Evolutionary conservation across 2,888 invertebrate species (phyloP).

Genomic region (Hyposoter didymator): DNA sequence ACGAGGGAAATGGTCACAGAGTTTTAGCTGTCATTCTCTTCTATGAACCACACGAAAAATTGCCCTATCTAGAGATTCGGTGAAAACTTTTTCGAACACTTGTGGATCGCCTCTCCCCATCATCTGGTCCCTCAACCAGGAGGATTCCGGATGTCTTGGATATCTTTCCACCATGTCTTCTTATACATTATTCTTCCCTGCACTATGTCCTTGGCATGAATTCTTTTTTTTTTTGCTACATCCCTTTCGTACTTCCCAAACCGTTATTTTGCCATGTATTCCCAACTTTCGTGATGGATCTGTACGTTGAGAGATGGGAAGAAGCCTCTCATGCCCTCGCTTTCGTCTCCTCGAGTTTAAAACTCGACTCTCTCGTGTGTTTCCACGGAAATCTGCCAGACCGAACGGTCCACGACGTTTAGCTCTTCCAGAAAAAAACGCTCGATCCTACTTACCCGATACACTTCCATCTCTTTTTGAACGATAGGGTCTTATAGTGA

Average conservation of each 20-base stretch:
- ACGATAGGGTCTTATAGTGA: not conserved
- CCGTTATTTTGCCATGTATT: constrained; percentile 49
- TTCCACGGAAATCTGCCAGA: constrained; percentile 8
- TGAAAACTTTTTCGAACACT: constrained; percentile 69
- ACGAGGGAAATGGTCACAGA: constrained; percentile 11
- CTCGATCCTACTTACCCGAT: constrained; percentile 9
- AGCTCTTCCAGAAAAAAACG: constrained; percentile 15
- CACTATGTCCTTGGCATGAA: constrained; percentile 52
- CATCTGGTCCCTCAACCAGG: constrained; percentile 53
- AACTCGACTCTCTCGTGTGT: constrained; percentile 21
- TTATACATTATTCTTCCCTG: constrained; percentile 13
- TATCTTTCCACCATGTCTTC: constrained; percentile 24
- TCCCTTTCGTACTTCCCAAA: constrained; percentile 21
- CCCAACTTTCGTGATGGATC: constrained; percentile 63
- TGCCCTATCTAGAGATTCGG: constrained; percentile 44
- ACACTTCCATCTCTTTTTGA: constrained; percentile 6
- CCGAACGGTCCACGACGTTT: not conserved
- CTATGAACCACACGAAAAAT: constrained; percentile 22
- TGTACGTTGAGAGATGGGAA: constrained; percentile 42
- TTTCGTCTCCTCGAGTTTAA: constrained; percentile 44
- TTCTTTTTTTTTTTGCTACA: constrained; percentile 62
- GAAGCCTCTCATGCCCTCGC: not conserved
- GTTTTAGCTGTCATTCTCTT: constrained; percentile 33
- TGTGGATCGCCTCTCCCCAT: constrained; percentile 66
- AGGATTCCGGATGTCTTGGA: constrained; percentile 55